Percentiles rank a stretch among this genome's conserved stretches.
Conservation (phyloP, 2,888 invertebrate species). For the Clunio marinus region DNA sequence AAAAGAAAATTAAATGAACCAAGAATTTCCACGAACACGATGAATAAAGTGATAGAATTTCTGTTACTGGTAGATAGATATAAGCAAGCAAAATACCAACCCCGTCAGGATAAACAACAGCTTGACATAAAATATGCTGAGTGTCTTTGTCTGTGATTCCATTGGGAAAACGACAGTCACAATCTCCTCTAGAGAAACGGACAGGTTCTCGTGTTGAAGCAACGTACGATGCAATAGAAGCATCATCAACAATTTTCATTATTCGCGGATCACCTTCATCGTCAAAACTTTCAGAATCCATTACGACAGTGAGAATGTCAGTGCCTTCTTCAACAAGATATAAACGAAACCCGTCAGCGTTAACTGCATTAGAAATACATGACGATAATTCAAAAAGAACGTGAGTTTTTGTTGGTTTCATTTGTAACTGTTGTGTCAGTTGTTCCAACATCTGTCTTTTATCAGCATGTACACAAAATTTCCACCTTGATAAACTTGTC, state of each 20-base stretch:
- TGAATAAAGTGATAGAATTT: not conserved
- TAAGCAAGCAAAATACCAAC: too few species aligned
- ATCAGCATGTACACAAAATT: slow-evolving; percentile 61
- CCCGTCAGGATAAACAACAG: slow-evolving; percentile 57
- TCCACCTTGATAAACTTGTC: slow-evolving; percentile 56
- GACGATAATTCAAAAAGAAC: slow-evolving; percentile 64
- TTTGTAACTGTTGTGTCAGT: slow-evolving; percentile 59
- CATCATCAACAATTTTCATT: slow-evolving; percentile 43
- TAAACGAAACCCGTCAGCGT: slow-evolving; percentile 63
- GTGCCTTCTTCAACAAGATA: slow-evolving; percentile 54
- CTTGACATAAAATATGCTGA: slow-evolving; percentile 57
- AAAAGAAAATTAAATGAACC: too few species aligned
- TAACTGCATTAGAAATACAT: slow-evolving; percentile 62
- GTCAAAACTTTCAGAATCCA: slow-evolving; percentile 44
- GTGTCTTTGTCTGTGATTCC: slow-evolving; percentile 50
- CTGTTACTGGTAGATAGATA: too few species aligned
- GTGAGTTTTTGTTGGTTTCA: slow-evolving; percentile 59
- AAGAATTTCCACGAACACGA: not conserved
- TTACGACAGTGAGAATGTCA: slow-evolving; percentile 45
- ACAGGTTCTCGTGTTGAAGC: slow-evolving; percentile 53
- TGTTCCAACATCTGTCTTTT: slow-evolving; percentile 61
- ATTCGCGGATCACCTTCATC: slow-evolving; percentile 46
- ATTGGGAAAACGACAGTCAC: slow-evolving; percentile 55
- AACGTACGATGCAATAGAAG: slow-evolving; percentile 45
- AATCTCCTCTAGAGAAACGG: slow-evolving; percentile 50